Conservation (phyloP, 2,113 vertebrate species). For the Bubo blakistoni region DNA sequence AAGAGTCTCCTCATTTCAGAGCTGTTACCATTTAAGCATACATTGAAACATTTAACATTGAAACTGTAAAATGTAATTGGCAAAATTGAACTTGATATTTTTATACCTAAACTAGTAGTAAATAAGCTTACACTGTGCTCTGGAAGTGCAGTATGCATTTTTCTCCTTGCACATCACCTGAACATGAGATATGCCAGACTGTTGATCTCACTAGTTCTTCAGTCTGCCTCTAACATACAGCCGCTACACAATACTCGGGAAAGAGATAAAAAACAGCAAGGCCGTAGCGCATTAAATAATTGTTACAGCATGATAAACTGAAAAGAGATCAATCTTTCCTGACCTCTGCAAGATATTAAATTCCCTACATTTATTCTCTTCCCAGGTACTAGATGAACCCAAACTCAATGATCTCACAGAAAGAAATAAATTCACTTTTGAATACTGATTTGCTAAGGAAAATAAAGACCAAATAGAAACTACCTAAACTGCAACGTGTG, state of each 20-base stretch:
- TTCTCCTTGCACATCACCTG: not conserved
- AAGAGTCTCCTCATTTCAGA: conserved; percentile 2
- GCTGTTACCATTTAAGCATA: not conserved
- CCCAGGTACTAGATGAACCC: not conserved
- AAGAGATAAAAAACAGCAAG: not conserved
- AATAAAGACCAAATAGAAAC: not conserved
- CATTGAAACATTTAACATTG: not conserved
- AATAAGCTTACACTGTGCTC: not conserved
- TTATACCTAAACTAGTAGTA: not conserved
- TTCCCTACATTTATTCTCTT: not conserved
- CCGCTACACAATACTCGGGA: not conserved
- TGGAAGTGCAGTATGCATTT: not conserved
- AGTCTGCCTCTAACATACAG: not conserved
- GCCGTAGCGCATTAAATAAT: not conserved
- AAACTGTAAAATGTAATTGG: not conserved
- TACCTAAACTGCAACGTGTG: not conserved
- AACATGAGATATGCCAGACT: not conserved
- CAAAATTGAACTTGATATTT: not conserved
- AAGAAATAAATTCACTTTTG: not conserved
- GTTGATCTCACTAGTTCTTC: not conserved
- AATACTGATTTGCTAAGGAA: not conserved
- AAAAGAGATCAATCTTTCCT: not conserved
- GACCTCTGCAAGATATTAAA: not conserved
- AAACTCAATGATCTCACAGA: not conserved
- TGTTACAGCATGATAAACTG: not conserved